A percentile compares a stretch with the other conserved stretches of the same genome.
Conservation (phyloP, 2,888 invertebrate species). For the Caenorhabditis sp. region DNA sequence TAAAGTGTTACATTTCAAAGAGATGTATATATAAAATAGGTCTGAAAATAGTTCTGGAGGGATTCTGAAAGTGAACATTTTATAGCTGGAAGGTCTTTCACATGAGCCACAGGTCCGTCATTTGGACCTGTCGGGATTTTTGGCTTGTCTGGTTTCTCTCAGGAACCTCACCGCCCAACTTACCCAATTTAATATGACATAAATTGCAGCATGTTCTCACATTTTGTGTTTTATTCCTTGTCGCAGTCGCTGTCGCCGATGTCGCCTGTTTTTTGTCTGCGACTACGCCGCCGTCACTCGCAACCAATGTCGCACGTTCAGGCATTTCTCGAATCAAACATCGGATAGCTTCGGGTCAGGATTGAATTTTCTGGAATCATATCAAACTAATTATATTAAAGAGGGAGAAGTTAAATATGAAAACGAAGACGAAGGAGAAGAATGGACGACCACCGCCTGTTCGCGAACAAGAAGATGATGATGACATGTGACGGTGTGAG, state of each 20-base stretch:
- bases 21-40: too few relatives aligned
- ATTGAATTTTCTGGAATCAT: background rate
- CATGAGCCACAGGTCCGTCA: too few relatives aligned
- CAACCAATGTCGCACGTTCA: background rate
- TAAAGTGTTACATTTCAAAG: too few relatives aligned
- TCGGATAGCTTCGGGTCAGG: background rate
- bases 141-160: too few relatives aligned
- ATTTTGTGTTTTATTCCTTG: background rate
- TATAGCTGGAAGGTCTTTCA: too few relatives aligned
- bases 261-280: background rate
- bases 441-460: background rate
- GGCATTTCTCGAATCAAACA: background rate
- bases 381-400: background rate
- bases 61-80: too few relatives aligned
- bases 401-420: background rate
- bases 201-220: conserved; percentile 63
- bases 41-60: too few relatives aligned
- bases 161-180: too few relatives aligned
- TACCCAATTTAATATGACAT: conserved; percentile 62
- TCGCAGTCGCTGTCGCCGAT: background rate
- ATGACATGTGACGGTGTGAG: background rate
- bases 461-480: background rate
- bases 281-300: background rate
- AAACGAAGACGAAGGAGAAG: background rate
- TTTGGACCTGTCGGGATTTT: too few relatives aligned